A percentile compares a stretch with the other conserved stretches of the same genome.
These are phyloP conservation scores for Acridotheres tristis DNA, from an alignment of 2,797 vertebrate genomes.

Conservation along the genomic window DNA sequence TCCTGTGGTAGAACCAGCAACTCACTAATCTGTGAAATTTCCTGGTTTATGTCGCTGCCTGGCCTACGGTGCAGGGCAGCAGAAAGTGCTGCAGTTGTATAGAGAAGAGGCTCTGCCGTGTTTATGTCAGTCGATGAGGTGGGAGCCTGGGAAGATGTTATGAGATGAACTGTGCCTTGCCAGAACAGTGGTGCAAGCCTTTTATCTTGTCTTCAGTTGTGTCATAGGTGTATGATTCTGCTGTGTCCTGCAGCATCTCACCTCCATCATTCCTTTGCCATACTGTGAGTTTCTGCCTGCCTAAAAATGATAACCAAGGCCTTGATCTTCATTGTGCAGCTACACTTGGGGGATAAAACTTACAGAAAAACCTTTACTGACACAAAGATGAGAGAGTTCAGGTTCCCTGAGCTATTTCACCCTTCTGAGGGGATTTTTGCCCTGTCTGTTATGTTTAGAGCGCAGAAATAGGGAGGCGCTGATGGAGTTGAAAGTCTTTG, in stretches of 20 bases:
- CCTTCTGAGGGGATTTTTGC: neutral
- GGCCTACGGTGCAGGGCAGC: fast-evolving
- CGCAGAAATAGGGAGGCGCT: fast-evolving
- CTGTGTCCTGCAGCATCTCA: neutral
- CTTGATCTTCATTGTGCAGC: neutral
- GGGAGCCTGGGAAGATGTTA: neutral
- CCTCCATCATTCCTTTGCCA: neutral
- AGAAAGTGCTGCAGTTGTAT: neutral
- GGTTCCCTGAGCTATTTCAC: neutral
- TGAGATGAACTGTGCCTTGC: neutral
- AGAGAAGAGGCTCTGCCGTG: fast-evolving
- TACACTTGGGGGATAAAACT: neutral
- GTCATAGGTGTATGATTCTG: neutral
- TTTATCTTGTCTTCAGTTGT: neutral
- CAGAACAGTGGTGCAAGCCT: neutral
- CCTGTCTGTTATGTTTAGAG: neutral
- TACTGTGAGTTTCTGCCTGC: neutral
- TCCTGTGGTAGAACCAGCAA: neutral
- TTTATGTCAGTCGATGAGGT: neutral
- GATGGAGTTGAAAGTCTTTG: neutral
- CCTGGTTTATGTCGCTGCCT: fast-evolving
- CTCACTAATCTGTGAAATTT: neutral
- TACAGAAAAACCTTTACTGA: neutral
- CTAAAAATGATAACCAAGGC: neutral
- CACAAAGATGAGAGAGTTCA: neutral